Percentiles rank a stretch among this genome's conserved stretches.
Evolutionary conservation across 2,113 vertebrate species (phyloP).

Genomic region (Erythrocercus mccallii): DNA sequence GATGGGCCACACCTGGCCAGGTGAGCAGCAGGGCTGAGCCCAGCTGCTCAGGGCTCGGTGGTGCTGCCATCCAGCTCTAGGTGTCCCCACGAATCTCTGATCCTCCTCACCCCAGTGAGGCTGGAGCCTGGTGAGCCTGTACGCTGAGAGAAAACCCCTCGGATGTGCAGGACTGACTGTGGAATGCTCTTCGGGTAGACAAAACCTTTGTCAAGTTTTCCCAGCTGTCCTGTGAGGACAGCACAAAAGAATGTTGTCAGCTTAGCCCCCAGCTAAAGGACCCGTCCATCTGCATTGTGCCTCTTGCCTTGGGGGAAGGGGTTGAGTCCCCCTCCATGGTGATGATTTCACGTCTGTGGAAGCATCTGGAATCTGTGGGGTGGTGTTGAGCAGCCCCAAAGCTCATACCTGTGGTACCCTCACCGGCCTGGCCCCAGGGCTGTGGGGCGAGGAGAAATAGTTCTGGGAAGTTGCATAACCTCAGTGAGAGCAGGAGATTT

Average conservation of each 20-base stretch:
- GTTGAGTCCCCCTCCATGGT: background rate
- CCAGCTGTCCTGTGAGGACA: background rate
- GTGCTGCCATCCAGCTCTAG: background rate
- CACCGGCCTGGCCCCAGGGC: background rate
- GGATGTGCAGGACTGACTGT: background rate
- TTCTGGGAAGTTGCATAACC: background rate
- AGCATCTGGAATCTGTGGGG: background rate
- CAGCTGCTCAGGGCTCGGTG: background rate
- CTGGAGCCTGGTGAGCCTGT: background rate
- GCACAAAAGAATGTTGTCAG: background rate
- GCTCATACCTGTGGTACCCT: background rate
- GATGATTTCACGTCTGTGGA: background rate
- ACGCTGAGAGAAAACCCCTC: accelerated
- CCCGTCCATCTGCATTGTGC: background rate
- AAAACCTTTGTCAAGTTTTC: background rate
- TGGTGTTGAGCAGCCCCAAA: background rate
- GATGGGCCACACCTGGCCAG: background rate
- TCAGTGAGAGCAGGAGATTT: background rate
- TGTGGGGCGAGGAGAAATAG: background rate
- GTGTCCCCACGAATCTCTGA: accelerated
- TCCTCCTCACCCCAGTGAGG: background rate
- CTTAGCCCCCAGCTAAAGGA: background rate
- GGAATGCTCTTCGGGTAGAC: background rate
- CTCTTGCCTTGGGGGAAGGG: background rate
- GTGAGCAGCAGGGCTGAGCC: background rate